Evolutionary conservation across 2,888 invertebrate species (phyloP), one percentile per base, ranked within the genome.

Genomic region (Amphimallon solstitiale): DNA sequence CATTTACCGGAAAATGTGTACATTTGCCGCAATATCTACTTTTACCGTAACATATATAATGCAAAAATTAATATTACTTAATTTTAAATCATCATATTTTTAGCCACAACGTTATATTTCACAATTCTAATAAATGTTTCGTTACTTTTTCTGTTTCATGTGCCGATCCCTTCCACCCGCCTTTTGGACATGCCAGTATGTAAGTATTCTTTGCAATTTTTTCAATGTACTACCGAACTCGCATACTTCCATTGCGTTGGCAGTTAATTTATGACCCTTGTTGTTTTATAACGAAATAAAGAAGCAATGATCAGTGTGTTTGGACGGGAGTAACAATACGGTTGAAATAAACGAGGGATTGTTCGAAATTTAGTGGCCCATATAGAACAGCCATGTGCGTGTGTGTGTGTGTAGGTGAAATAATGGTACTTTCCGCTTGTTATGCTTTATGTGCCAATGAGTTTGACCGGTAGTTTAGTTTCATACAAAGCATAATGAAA

Each of bases 201-300:
- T 68, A 68, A 68, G 68, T 68, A 68, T 67, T 52, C 52, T 54
- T 54, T 45, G 48, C 29, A 65, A 54, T 67, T 4, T 40, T 65
- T 65, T 67, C n/a, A n/a, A n/a, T n/a, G n/a, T n/a, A 61, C 65
- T 67, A 54, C 49, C 65, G 17, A 51, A 65, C 46, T 65, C 52
- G 46, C 51, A 45, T 61, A 68, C 54, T 29, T 12, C 37, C 19
- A 34, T 40, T 43, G 14, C 49, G 29, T 46, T 15, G 21, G 19
- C 2, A 17, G 63, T 40, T 29, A 63, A 40, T 40, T 63, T 63
- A 63, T 35, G 17, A 40, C 51, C 37, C 40, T 63, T 40, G 29
- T 6, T 37, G 51, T 43, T 15, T 6, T 17, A 38, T 34, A 54
- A 54, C 37, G 54, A 37, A 35, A 37, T 38, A 43, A 5, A 14